phyloP scores from a whole-genome alignment of 2,888 invertebrate genomes.

The Plutella xylostella region DNA sequence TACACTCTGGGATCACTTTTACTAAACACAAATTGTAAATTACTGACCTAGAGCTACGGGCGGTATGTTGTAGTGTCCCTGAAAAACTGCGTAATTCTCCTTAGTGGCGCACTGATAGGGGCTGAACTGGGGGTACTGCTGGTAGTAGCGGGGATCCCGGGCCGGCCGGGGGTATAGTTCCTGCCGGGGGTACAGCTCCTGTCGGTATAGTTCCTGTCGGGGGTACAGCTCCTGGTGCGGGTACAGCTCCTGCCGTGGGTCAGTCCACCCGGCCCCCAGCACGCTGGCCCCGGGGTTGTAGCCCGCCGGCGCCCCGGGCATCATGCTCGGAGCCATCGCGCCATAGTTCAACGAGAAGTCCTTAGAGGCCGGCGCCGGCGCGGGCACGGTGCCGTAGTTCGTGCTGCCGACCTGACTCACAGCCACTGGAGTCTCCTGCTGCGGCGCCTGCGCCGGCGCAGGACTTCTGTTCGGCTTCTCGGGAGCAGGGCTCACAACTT shows the following conservation, averaged over 20 bases:
- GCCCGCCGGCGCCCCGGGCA: constrained; percentile 32
- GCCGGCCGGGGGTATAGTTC: constrained; percentile 13
- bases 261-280: constrained; percentile 40
- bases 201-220: constrained; percentile 56
- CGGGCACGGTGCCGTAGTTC: constrained; percentile 19
- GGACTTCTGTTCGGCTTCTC: constrained; percentile 9
- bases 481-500: constrained; percentile 25
- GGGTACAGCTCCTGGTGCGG: no score
- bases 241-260: constrained; percentile 45
- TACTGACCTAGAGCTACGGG: constrained; percentile 60
- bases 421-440: neutral
- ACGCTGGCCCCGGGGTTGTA: constrained; percentile 34
- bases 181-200: constrained; percentile 52
- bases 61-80: constrained; percentile 60
- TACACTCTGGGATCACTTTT: constrained; percentile 1
- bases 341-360: constrained; percentile 21
- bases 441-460: no score
- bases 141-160: constrained; percentile 51
- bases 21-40: constrained; percentile 19
- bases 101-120: constrained; percentile 60
- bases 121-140: constrained; percentile 48
- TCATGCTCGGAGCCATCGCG: constrained; percentile 21
- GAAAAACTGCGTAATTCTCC: constrained; percentile 59
- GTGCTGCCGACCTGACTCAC: constrained; percentile 17
- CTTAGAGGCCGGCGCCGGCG: constrained; percentile 6